Percentiles rank a stretch among this genome's conserved stretches.
Evolutionary conservation across 2,888 invertebrate genomes (phyloP).

Genomic region (Eupsilia transversa): DNA sequence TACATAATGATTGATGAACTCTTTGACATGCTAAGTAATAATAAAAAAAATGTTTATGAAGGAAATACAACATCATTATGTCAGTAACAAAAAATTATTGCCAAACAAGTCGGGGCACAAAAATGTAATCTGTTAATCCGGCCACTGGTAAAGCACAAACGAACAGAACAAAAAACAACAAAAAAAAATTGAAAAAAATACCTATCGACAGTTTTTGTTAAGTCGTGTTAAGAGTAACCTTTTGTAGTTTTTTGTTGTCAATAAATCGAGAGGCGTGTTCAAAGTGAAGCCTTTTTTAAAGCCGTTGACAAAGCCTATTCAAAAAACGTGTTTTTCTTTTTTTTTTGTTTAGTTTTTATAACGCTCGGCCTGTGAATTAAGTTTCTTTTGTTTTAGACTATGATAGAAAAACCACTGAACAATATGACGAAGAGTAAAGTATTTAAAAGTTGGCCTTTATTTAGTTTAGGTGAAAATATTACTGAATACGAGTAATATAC

Average conservation of each 20-base stretch:
- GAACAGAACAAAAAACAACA: neutral
- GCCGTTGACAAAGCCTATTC: conserved; percentile 68
- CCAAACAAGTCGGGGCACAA: conserved; percentile 22
- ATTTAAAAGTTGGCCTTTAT: neutral
- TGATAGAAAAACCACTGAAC: conserved; percentile 5
- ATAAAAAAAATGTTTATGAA: conserved; percentile 36
- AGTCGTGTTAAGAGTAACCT: conserved; percentile 62
- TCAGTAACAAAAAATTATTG: conserved; percentile 30
- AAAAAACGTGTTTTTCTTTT: conserved; percentile 45
- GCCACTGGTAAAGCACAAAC: conserved; percentile 33
- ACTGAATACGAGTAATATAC: neutral
- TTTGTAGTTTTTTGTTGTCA: conserved; percentile 67
- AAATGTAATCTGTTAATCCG: conserved; percentile 29
- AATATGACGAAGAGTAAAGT: neutral
- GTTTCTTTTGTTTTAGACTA: conserved; percentile 34
- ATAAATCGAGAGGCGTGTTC: conserved; percentile 71
- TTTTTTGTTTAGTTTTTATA: conserved; percentile 24
- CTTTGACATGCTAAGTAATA: conserved; percentile 19
- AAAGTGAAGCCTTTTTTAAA: conserved; percentile 65
- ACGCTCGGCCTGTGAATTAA: conserved; percentile 28
- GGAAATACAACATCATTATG: conserved; percentile 51
- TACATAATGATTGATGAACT: conserved; percentile 45
- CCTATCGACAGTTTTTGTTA: conserved; percentile 42
- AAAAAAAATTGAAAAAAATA: conserved; percentile 1
- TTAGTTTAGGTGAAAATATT: neutral